These are phyloP conservation scores for Brachyrhaphis roseni DNA, from an alignment of 2,797 vertebrate species.

Conservation along the genomic window DNA sequence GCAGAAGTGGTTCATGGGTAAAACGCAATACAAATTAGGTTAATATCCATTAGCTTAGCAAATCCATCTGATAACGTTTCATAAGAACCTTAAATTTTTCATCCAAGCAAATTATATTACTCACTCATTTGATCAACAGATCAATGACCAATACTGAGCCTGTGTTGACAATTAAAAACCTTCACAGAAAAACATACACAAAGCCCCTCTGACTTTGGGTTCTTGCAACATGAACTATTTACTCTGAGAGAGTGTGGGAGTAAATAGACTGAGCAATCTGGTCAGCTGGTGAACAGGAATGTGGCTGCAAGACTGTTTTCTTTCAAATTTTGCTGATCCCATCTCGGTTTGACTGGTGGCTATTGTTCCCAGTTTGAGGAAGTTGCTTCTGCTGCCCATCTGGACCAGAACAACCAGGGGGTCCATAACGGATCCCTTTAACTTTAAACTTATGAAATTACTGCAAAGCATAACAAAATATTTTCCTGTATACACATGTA, in stretches of 20 bases:
- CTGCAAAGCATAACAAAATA: neutral
- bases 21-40: neutral
- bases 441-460: neutral
- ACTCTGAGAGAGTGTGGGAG: conserved; percentile 47
- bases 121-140: neutral
- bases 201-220: conserved; percentile 26
- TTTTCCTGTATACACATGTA: neutral
- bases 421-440: neutral
- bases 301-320: conserved; percentile 40
- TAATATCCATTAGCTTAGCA: neutral
- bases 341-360: conserved; percentile 31
- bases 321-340: conserved; percentile 33
- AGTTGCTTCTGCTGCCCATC: conserved; percentile 23
- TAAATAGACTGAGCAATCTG: conserved; percentile 31
- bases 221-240: conserved; percentile 30
- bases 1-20: neutral
- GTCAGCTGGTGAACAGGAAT: conserved; percentile 64
- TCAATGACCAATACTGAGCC: conserved; percentile 13
- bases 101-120: neutral
- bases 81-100: neutral
- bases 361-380: conserved; percentile 42
- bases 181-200: conserved; percentile 5
- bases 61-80: neutral
- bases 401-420: neutral
- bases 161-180: conserved; percentile 12